Evolutionary conservation across 2,888 invertebrate genomes (phyloP), one percentile per base, ranked within the genome.

Genomic region (Cataglyphis albicans): DNA sequence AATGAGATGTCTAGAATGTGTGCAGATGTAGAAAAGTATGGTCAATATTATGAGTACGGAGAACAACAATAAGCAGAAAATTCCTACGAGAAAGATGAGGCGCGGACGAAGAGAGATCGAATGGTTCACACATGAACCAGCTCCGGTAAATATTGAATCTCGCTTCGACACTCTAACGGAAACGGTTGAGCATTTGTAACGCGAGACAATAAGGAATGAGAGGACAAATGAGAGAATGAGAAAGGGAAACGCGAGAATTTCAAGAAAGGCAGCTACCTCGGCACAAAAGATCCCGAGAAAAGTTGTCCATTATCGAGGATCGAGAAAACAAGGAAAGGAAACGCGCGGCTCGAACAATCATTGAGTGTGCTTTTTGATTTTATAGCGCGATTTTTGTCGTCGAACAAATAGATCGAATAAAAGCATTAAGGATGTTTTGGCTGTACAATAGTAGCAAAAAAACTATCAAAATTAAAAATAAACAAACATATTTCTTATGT

Each of bases 241-340:
- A 41, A 41, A 38, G 29, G 21, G 67, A 67, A 41, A 57, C 41
- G 68, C 29, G 55, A 41, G 65, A 83, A 73, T 83, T 83, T 67
- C 73, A 32, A 48, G 41, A 67, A 52, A n/a, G 72, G 73, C 83
- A 73, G 65, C 35, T 55, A 59, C 35, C 35, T 52, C 64, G 35
- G 70, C 21, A 83, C 59, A 67, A 83, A 83, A 52, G 73, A 67
- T 67, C 9, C 9, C 41, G 29, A 41, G 59, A 70, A 59, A 82
- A 73, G 65, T 67, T 67, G 73, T 83, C 74, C 67, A 74, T 59
- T 83, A 67, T 83, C 70, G 38, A 73, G 83, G 35, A 64, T 64
- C 64, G 74, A 61, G 65, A 52, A 65, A 81, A 48, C 64, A 57
- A 65, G 35, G 59, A 61, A 73, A 55, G 6, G 15, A 15, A 29